Evolutionary conservation across 2,888 invertebrate genomes (phyloP), one percentile per base, ranked within the genome.

Genomic region (Eledone cirrhosa): DNA sequence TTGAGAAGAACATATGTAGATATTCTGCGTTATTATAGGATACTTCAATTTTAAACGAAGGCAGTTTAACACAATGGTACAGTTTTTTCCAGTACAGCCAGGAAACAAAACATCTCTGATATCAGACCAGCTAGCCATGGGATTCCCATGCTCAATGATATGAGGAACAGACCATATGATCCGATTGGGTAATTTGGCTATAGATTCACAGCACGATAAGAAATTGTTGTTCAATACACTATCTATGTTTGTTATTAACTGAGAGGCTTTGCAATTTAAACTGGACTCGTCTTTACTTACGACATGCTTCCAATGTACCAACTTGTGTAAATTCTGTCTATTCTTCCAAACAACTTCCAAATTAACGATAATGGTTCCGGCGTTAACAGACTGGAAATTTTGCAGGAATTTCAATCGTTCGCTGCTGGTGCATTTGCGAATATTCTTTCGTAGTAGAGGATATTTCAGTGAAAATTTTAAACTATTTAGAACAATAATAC

Each of bases 91-190:
- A 13, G 83, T 78, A 65, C 86, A 86, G 48, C 82, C 81, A 4
- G 85, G 81, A 31, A 86, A 84, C 16, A 85, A 77, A 0, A 83
- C 78, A 78, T 86, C 86, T 53, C 82, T 83, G 5, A 86, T 67
- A 78, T 85, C 85, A 0, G 84, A 81, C 85, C 86, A 85, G 16
- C 82, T 80, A 0, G 82, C 84, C 82, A 86, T 82, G 27, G 78
- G 78, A 47, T 78, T 29, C 16, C 65, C 65, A 1, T 65, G 14
- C 29, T 24, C 14, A 65, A 16, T n/a, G 13, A 65, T 65, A 29
- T 65, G 27, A 27, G 65, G 65, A 16, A 65, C 65, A 7, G 27
- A 41, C 41, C 41, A 41, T 41, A 41, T 41, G 41, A 41, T 41
- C 41, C 11, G 41, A 41, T 41, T 2, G 41, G 41, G 41, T 2